Base-by-base conservation (phyloP, 2,888 invertebrate species). In the Cremastinae sp. region DNA sequence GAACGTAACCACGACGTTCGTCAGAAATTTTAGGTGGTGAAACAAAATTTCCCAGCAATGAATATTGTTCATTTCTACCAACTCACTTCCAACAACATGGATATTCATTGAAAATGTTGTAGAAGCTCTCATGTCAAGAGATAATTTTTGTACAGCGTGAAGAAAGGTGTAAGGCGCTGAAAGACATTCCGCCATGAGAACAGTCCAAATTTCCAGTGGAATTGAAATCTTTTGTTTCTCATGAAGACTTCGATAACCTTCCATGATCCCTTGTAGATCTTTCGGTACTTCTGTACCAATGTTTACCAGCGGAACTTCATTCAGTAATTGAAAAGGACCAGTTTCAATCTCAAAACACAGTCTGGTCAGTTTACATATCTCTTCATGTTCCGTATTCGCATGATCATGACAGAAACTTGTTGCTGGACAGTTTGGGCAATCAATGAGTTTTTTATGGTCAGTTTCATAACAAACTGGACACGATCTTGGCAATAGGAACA, bases 51-150 rank as follows among this genome's bases (percentile, higher is more conserved):
- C 89, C 86, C 89, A 89, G 59, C 83, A 75, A 64, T 80, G 78
- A 12, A 85, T 68, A 69, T 83, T 82, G n/a, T 81, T 75, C 1
- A 83, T 71, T 75, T 89, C 90, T 14, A 84, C 79, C 12, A 79
- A 68, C 72, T 86, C 86, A 0, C 88, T 86, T 10, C 88, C 90
- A 71, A 90, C 83, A 10, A 90, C 74, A 70, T 90, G 90, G 41
- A 90, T 66, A n/a, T 80, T 80, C 5, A 86, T n/a, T n/a, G 1
- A 56, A 28, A 20, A 58, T 55, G 28, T 62, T 61, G 20, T 0
- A 45, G 45, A 49, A 74, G 73, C 16, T n/a, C n/a, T n/a, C n/a
- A n/a, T n/a, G n/a, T n/a, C n/a, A n/a, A n/a, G n/a, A n/a, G 81
- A 62, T 22, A 86, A 68, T 73, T 79, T 81, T 61, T 83, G 79